A percentile compares a stretch with the other conserved stretches of the same genome.
Evolutionary conservation across 1,140 invertebrate species (phyloP).

Genomic region (Callitettix versicolor): DNA sequence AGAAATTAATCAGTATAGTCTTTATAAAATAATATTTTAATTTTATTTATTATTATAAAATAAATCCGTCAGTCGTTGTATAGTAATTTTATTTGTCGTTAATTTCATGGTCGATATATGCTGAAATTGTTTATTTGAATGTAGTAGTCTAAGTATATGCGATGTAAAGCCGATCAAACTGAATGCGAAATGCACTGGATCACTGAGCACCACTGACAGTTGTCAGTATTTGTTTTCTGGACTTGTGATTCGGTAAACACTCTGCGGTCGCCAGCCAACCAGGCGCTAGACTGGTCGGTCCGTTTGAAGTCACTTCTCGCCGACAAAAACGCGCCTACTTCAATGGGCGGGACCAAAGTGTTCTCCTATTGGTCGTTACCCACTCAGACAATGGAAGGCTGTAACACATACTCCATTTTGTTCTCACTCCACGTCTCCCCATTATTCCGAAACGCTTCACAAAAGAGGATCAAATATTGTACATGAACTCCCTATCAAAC

Average conservation of each 20-base stretch:
- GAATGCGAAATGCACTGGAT: neutral
- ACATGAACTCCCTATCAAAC: no score
- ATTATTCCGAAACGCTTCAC: neutral
- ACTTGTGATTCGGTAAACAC: conserved; percentile 7
- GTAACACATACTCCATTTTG: conserved; percentile 2
- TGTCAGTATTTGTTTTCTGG: conserved; percentile 10
- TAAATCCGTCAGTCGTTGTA: neutral
- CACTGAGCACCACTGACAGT: conserved; percentile 4
- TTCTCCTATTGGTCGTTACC: conserved; percentile 3
- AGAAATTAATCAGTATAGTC: neutral
- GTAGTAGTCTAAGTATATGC: no score
- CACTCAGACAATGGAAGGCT: conserved; percentile 3
- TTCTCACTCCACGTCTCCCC: neutral
- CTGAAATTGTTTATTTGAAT: no score
- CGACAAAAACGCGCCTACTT: neutral
- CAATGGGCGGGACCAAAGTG: neutral
- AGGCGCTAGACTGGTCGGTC: conserved; percentile 6
- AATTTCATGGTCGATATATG: no score
- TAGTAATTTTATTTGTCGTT: neutral
- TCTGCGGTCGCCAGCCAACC: conserved; percentile 3
- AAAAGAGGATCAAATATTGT: neutral
- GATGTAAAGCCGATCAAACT: neutral
- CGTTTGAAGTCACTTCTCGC: conserved; percentile 2
- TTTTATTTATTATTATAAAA: neutral
- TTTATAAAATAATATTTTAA: neutral